These are phyloP conservation scores for Coracias cyanogaster DNA, from an alignment of 2,797 vertebrate species.

Conservation along the genomic window DNA sequence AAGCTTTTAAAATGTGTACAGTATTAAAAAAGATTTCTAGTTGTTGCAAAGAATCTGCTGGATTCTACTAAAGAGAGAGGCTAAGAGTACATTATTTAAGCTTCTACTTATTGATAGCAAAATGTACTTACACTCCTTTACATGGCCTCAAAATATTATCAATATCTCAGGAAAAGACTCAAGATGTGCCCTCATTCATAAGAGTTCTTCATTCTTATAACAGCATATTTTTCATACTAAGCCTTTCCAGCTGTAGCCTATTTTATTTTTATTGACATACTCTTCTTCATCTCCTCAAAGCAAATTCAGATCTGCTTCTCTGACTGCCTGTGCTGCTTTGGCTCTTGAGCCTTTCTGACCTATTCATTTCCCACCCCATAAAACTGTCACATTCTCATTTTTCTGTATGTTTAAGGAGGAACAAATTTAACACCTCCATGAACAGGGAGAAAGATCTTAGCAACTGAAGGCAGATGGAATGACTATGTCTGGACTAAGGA, in stretches of 20 bases:
- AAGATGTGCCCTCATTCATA: background rate
- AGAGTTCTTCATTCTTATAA: background rate
- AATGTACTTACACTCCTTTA: background rate
- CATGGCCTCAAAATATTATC: background rate
- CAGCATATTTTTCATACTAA: background rate
- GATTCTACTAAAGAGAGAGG: background rate
- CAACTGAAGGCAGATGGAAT: background rate
- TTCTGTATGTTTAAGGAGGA: background rate
- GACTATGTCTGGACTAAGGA: background rate
- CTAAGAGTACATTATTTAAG: background rate
- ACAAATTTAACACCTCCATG: background rate
- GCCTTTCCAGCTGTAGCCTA: background rate
- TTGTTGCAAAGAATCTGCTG: background rate
- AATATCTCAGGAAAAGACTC: background rate
- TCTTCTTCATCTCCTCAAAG: background rate
- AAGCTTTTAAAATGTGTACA: background rate
- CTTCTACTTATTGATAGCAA: background rate
- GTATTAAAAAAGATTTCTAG: background rate
- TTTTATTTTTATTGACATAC: background rate
- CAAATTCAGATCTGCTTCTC: background rate
- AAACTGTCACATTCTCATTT: background rate
- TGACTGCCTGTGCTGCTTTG: background rate
- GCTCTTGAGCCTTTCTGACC: background rate
- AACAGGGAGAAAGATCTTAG: background rate
- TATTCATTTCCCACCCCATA: rapidly evolving